Conservation (phyloP, 2,888 invertebrate genomes). For the Polyommatus iphigenia region DNA sequence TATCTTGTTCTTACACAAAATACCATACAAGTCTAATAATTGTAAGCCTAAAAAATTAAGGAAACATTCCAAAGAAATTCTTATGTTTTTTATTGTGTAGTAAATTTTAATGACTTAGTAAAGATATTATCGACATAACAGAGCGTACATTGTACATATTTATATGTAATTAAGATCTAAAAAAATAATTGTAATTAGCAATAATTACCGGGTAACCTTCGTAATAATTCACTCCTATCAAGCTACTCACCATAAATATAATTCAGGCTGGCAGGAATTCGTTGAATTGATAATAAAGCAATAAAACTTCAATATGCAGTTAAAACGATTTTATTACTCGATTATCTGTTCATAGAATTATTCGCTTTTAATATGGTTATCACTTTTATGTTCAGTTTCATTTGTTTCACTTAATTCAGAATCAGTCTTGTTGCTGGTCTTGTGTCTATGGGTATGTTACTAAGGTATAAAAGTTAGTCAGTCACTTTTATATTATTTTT, state of each 20-base stretch:
- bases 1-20: slow-evolving; percentile 1
- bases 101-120: background rate
- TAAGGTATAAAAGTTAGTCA: no score
- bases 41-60: slow-evolving; percentile 4
- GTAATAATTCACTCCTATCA: slow-evolving; percentile 4
- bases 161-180: slow-evolving; percentile 18
- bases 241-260: slow-evolving; percentile 19
- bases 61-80: background rate
- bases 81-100: background rate
- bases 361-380: background rate
- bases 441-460: background rate
- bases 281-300: background rate
- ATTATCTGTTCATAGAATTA: background rate
- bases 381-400: slow-evolving; percentile 1
- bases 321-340: slow-evolving; percentile 5
- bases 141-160: slow-evolving; percentile 10
- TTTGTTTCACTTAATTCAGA: background rate
- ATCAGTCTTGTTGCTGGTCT: background rate
- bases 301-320: slow-evolving; percentile 7
- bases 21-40: background rate
- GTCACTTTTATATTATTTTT: no score
- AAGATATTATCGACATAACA: slow-evolving; percentile 11
- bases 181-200: slow-evolving; percentile 16
- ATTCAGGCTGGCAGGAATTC: slow-evolving; percentile 9
- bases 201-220: slow-evolving; percentile 21